A percentile compares a stretch with the other conserved stretches of the same genome.
Conservation (phyloP, 2,113 vertebrate species). For the Hiodon alosoides region DNA sequence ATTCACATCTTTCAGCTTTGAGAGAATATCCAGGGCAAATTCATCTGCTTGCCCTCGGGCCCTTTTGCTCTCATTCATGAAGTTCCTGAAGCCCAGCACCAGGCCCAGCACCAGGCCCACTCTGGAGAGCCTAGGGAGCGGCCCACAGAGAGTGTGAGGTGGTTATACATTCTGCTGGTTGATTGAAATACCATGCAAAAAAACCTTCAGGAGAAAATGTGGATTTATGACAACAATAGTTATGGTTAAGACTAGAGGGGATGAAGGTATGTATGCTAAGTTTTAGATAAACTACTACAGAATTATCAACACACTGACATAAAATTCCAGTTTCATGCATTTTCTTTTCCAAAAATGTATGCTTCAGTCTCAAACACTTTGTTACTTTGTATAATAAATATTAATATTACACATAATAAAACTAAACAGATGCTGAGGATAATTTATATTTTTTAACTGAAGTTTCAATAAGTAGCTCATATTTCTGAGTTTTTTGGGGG, state of each 20-base stretch:
- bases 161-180: no score
- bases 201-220: conserved; percentile 91
- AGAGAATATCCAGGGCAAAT: conserved; percentile 87
- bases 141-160: no score
- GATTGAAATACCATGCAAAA: no score
- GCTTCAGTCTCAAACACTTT: no score
- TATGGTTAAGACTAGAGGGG: conserved; percentile 43
- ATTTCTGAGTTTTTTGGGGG: neutral
- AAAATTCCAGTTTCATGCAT: no score
- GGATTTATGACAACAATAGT: conserved; percentile 72
- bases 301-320: no score
- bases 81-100: conserved; percentile 91
- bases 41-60: conserved; percentile 92
- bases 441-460: neutral
- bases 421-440: neutral
- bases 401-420: no score
- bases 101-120: conserved; percentile 75
- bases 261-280: conserved; percentile 24
- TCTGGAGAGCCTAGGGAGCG: conserved; percentile 74
- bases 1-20: conserved; percentile 95
- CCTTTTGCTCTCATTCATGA: conserved; percentile 93
- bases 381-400: no score
- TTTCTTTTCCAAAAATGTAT: no score
- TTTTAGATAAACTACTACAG: neutral
- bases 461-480: neutral